Base-by-base conservation (phyloP, 2,888 invertebrate species). In the Siphlonurus alternatus region DNA sequence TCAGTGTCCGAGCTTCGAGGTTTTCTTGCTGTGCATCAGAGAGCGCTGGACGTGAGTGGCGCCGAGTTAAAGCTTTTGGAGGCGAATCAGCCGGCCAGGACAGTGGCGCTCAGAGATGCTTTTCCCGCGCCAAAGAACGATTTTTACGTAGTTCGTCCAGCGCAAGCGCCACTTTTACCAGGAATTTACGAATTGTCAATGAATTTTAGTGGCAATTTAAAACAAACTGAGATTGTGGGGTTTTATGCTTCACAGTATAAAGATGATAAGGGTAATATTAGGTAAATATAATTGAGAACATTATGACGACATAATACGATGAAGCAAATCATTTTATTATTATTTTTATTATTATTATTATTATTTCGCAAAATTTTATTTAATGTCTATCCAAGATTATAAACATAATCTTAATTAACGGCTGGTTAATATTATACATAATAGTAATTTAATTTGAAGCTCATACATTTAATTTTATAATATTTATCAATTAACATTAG, bases 171-270 rank as follows among this genome's bases (percentile, higher is more conserved):
- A 25, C 66, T 76, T 23, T 62, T 66, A 22, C 64, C 70, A 2
- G 78, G 78, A 5, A 66, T 70, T 2, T 80, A 80, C 67, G 70
- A 73, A 38, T 71, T 83, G 20, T 70, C 72, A 15, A 70, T 84
- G 61, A 73, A 77, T 63, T 85, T 83, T 69, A 72, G 74, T 59
- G 84, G 84, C 1, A 77, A 75, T 15, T 72, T 83, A 59, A 67
- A 70, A 77, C 77, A 1, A 74, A 77, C 63, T 79, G 56, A 83
- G 67, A 85, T 88, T 70, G 83, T 86, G 64, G 89, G 89, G 2
- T 79, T 89, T 64, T 90, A 89, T 73, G 81, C 81, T 68, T 88
- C 88, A 66, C 78, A 77, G 3, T 84, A 89, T 67, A 76, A 74
- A 62, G 75, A 79, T 70, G 19, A 69, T 10, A 65, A 71, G 2